Evolutionary conservation across 2,797 vertebrate species (phyloP).

Genomic region (Peromyscus attwateri): DNA sequence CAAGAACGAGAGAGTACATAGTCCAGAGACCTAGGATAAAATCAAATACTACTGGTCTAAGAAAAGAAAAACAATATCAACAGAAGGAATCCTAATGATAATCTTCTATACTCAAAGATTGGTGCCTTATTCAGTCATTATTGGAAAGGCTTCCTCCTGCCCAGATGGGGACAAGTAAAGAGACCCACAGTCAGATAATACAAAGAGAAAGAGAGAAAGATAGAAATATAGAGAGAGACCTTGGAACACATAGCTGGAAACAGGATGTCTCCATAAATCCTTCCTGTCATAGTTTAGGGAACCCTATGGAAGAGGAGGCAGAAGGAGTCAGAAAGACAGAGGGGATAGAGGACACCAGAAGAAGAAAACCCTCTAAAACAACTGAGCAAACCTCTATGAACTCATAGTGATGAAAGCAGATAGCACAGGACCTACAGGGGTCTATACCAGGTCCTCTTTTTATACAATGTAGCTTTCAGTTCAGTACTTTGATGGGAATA

Average conservation of each 20-base stretch:
- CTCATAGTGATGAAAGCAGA: not conserved
- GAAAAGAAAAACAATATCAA: not conserved
- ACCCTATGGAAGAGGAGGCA: not conserved
- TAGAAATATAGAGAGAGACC: not conserved
- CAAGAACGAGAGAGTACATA: not conserved
- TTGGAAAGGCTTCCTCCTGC: not conserved
- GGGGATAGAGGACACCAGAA: not conserved
- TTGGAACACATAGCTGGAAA: not conserved
- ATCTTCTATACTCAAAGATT: not conserved
- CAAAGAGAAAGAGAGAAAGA: not conserved
- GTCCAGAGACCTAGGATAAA: not conserved
- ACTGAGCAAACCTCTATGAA: not conserved
- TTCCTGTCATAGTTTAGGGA: not conserved
- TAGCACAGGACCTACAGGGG: accelerated
- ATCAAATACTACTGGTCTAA: not conserved
- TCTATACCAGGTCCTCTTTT: too few relatives aligned
- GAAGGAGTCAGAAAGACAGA: not conserved
- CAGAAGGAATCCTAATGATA: not conserved
- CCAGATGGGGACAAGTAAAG: not conserved
- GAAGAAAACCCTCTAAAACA: not conserved
- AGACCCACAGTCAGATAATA: not conserved
- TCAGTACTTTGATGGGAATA: too few relatives aligned
- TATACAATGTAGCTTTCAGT: not conserved
- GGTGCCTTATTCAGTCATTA: not conserved
- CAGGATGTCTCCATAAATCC: not conserved